Conservation (phyloP, 2,888 invertebrate species). For the Pseudococcus jackbeardsleyi region DNA sequence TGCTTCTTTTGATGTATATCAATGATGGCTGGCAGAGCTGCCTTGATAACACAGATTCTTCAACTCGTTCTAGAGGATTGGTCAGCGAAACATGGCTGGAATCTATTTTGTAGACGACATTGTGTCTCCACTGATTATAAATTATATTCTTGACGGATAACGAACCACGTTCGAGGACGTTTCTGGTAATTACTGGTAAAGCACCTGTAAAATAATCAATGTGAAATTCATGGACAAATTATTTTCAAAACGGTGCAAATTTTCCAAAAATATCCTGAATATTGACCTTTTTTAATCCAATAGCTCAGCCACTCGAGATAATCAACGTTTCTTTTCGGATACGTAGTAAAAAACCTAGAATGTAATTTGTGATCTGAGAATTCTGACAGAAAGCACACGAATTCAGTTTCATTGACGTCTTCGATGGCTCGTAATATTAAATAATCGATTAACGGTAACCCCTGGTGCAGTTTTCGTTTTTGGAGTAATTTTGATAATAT, state of each 20-base stretch:
- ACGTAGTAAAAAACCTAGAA: constrained; percentile 57
- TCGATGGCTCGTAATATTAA: constrained; percentile 52
- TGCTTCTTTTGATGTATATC: constrained; percentile 55
- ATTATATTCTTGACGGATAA: constrained; percentile 37
- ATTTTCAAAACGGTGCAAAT: neutral
- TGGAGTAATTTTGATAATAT: neutral
- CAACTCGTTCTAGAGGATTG: constrained; percentile 52
- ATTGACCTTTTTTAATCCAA: constrained; percentile 59
- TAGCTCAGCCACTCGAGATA: constrained; percentile 55
- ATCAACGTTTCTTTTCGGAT: constrained; percentile 40
- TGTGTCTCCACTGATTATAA: constrained; percentile 60
- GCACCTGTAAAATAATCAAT: constrained; percentile 47
- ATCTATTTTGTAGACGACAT: constrained; percentile 57
- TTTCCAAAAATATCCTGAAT: neutral
- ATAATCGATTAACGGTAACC: constrained; percentile 53
- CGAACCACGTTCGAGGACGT: constrained; percentile 59
- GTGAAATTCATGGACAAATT: too few species aligned
- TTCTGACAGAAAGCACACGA: constrained; percentile 5
- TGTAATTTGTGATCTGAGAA: constrained; percentile 11
- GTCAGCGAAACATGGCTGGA: constrained; percentile 31
- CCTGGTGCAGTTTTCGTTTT: neutral
- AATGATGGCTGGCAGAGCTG: constrained; percentile 54
- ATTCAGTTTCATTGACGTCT: constrained; percentile 57
- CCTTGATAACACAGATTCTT: constrained; percentile 40
- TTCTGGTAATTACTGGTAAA: constrained; percentile 58